Evolutionary conservation across 1,140 invertebrate genomes (phyloP).

Genomic region (Epicauta chinensis): DNA sequence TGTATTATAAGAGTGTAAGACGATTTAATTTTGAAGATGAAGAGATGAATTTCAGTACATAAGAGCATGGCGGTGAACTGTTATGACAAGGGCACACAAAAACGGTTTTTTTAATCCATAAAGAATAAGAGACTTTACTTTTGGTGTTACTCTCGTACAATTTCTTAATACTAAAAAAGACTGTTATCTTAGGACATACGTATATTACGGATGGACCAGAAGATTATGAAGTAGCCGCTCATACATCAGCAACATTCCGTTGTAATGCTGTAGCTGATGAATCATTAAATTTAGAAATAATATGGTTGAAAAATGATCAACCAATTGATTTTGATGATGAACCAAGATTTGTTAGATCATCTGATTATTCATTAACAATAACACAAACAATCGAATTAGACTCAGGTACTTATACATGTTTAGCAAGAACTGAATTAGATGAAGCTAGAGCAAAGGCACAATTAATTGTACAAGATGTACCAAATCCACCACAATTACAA

Average conservation of each 20-base stretch:
- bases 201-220: constrained; percentile 79
- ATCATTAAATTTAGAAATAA: constrained; percentile 69
- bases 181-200: constrained; percentile 61
- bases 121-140: no score
- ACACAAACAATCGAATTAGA: constrained; percentile 90
- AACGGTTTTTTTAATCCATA: no score
- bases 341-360: constrained; percentile 72
- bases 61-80: no score
- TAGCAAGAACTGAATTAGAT: constrained; percentile 87
- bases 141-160: no score
- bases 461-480: constrained; percentile 91
- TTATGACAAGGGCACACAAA: no score
- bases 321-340: constrained; percentile 82
- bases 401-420: constrained; percentile 92
- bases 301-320: constrained; percentile 82
- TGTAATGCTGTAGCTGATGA: constrained; percentile 87
- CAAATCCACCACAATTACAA: constrained; percentile 74
- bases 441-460: constrained; percentile 75
- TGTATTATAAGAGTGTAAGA: no score
- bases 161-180: background rate
- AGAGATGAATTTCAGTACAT: no score
- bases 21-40: no score
- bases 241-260: constrained; percentile 83
- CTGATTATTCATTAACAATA: constrained; percentile 90
- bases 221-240: constrained; percentile 85